Evolutionary conservation across 1,140 invertebrate genomes (phyloP), one percentile per base, ranked within the genome.

Genomic region (Nymphalis io): DNA sequence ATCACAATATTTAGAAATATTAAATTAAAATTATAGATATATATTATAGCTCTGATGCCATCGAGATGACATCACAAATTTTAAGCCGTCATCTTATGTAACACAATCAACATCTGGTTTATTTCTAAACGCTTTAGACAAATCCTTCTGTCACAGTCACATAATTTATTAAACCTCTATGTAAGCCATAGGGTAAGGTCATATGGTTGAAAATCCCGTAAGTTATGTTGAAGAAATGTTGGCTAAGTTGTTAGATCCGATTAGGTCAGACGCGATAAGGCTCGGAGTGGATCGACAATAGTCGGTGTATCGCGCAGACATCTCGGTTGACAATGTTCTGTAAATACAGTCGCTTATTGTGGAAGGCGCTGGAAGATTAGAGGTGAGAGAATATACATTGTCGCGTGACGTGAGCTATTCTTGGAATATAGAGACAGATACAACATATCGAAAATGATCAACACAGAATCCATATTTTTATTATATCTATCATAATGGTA

Each of bases 51-150:
- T 51, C 21, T 58, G 64, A 66, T 59, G 39, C 21, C 20, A 66
- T 46, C 39, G n/a, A 18, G n/a, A 66, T 66, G 64, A 59, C 40
- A 46, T 33, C 55, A 66, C 42, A 78, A 81, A 74, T 74, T 71
- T 79, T 75, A 81, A 82, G 76, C 76, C 76, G 64, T 79, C 76
- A 81, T 76, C 80, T 84, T 79, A 82, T 75, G 82, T 81, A 81
- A 87, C 77, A 87, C 77, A 87, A 87, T 87, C 85, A 87, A 76
- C 78, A 78, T 81, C 76, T 83, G 78, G 80, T 87, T 87, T 84
- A 84, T 83, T 87, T 85, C 79, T 84, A 81, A 55, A 82, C 79
- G 76, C 72, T 78, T 68, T 75, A 80, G 76, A 84, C 85, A 85
- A 87, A 87, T 87, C 85, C 83, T 81, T 82, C 75, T 79, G 83